Percentiles rank a stretch among this genome's conserved stretches.
phyloP scores from a whole-genome alignment of 2,113 vertebrate species.

The Myiozetetes cayanensis region DNA sequence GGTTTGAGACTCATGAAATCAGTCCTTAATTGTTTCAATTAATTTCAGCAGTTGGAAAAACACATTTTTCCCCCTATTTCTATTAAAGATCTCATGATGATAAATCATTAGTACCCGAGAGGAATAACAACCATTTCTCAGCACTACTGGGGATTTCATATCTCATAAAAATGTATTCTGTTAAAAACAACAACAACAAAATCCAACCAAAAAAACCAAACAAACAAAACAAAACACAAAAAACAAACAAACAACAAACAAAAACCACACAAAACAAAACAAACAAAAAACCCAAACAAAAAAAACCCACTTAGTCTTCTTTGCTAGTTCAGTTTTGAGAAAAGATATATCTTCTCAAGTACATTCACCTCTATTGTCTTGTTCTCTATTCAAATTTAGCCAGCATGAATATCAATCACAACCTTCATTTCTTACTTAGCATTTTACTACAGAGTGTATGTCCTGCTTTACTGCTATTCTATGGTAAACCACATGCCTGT shows the following conservation, averaged over 20 bases:
- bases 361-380: not conserved
- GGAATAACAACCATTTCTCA: not conserved
- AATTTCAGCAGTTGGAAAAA: not conserved
- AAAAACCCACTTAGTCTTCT: not conserved
- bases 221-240: not conserved
- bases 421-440: not conserved
- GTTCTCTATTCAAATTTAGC: not conserved
- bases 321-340: not conserved
- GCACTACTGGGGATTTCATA: not conserved
- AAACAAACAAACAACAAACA: not conserved
- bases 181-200: not conserved
- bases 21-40: not conserved
- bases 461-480: not conserved
- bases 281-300: not conserved
- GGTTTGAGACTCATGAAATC: not conserved
- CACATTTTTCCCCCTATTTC: not conserved
- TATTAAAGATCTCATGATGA: not conserved
- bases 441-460: not conserved
- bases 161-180: not conserved
- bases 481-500: not conserved
- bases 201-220: not conserved
- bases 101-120: not conserved
- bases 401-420: constrained; percentile 15
- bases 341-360: not conserved
- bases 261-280: not conserved